A percentile compares a stretch with the other conserved stretches of the same genome.
Conservation (phyloP, 2,113 vertebrate species). For the Pica pica region DNA sequence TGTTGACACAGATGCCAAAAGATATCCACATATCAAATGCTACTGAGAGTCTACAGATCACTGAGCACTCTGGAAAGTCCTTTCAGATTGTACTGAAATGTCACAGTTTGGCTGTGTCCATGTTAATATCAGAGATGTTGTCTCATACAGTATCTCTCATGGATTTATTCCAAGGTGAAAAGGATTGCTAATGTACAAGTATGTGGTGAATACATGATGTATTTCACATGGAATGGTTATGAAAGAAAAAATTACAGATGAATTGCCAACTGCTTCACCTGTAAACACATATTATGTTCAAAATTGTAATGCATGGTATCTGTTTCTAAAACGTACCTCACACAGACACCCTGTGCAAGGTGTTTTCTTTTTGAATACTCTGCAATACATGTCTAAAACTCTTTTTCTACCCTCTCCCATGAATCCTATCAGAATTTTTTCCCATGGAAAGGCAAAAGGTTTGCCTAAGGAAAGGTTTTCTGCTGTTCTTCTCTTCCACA, state of each 20-base stretch:
- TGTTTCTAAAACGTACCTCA: neutral
- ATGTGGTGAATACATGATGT: too few relatives aligned
- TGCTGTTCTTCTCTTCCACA: neutral
- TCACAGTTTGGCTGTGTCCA: neutral
- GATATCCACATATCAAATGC: neutral
- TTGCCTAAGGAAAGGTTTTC: neutral
- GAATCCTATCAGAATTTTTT: neutral
- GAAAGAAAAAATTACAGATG: neutral
- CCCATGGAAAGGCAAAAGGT: rapidly evolving
- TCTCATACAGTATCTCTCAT: neutral
- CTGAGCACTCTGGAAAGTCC: neutral
- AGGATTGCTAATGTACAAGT: neutral
- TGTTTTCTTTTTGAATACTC: neutral
- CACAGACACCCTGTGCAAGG: neutral
- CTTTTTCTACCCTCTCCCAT: neutral
- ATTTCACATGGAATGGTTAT: neutral
- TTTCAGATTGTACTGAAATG: neutral
- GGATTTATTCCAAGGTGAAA: neutral
- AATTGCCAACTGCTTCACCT: neutral
- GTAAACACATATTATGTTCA: neutral
- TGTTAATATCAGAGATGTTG: neutral
- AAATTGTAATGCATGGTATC: rapidly evolving
- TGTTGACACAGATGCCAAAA: neutral
- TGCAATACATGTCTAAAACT: neutral
- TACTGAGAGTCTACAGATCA: neutral